phyloP scores from a whole-genome alignment of 2,888 invertebrate genomes.

The Drosophila lutescens region DNA sequence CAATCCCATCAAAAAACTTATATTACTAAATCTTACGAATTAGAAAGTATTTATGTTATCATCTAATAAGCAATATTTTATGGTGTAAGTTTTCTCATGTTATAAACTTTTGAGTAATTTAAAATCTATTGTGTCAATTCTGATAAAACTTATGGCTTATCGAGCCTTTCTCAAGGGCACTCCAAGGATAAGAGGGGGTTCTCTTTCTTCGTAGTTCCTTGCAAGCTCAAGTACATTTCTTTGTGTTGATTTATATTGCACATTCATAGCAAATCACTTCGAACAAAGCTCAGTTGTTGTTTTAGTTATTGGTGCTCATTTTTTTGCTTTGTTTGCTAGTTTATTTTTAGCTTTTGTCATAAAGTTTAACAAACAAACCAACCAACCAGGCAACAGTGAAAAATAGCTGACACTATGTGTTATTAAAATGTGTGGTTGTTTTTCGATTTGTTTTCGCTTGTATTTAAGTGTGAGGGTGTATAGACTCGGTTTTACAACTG shows the following conservation, averaged over 20 bases:
- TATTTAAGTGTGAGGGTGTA: slow-evolving; percentile 18
- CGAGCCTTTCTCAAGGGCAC: neutral
- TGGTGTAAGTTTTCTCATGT: too few species aligned
- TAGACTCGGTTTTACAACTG: slow-evolving; percentile 61
- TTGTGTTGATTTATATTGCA: slow-evolving; percentile 21
- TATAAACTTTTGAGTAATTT: too few species aligned
- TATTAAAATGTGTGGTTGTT: slow-evolving; percentile 61
- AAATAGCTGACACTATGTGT: slow-evolving; percentile 64
- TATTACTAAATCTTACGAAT: too few species aligned
- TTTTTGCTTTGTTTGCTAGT: slow-evolving; percentile 33
- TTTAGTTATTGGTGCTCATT: slow-evolving; percentile 20
- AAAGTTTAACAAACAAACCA: slow-evolving; percentile 74
- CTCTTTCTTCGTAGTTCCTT: neutral
- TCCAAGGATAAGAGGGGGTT: slow-evolving; percentile 4
- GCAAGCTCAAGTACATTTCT: slow-evolving; percentile 1
- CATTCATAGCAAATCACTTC: slow-evolving; percentile 14
- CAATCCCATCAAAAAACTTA: too few species aligned
- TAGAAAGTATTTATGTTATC: too few species aligned
- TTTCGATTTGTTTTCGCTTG: slow-evolving; percentile 30
- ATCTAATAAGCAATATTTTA: too few species aligned
- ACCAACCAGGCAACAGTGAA: slow-evolving; percentile 48
- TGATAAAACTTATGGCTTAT: neutral
- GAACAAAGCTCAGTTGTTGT: slow-evolving; percentile 36
- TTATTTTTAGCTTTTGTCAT: slow-evolving; percentile 77
- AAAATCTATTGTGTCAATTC: too few species aligned